Base-by-base conservation (phyloP, 2,113 vertebrate genomes). In the Gopherus evgoodei region DNA sequence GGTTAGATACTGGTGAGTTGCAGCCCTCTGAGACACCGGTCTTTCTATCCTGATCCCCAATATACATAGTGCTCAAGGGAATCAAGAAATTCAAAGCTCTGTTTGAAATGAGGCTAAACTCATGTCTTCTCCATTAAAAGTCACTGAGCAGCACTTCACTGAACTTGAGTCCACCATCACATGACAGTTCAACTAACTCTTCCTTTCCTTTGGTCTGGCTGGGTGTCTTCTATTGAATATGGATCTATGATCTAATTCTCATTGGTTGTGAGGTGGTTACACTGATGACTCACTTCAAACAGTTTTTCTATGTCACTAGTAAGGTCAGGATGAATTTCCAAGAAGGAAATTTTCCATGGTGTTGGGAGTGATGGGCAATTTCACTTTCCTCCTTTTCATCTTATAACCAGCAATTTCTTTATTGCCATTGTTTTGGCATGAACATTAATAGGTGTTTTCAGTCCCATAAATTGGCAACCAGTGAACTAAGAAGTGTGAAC, bases 121-220 rank as follows among this genome's bases (percentile, higher is more conserved):
- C 62, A 50, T 90, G 97, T 91, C 57, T 92, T 95, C 76, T 69
- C 91, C 69, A 76, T 11, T 59, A 90, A 62, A 97, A 97, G 88
- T 86, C 92, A 83, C 88, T 92, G 95, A 94, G 56, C 56, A 92
- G 47, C 4, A 3, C 85, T 95, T 94, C 69, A 79, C 92, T 94
- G 92, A 96, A 94, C 93, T 95, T 19, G 53, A 95, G 91, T 97
- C 95, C 90, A 84, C 83, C 59, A 69, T 96, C 84, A 75, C 76
- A 42, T 90, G 95, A 90, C 83, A 94, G 85, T 95, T 97, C 87
- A 92, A 94, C 97, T 93, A 96, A 93, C 95, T 96, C 75, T 52
- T 78, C 86, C 83, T 81, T 96, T 82, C 69, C 25, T 52, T 97
- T 93, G 94, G 86, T 93, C 95, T 96, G 96, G 65, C 87, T 96